phyloP scores from a whole-genome alignment of 2,113 vertebrate genomes.

The Nycticebus coucang region DNA sequence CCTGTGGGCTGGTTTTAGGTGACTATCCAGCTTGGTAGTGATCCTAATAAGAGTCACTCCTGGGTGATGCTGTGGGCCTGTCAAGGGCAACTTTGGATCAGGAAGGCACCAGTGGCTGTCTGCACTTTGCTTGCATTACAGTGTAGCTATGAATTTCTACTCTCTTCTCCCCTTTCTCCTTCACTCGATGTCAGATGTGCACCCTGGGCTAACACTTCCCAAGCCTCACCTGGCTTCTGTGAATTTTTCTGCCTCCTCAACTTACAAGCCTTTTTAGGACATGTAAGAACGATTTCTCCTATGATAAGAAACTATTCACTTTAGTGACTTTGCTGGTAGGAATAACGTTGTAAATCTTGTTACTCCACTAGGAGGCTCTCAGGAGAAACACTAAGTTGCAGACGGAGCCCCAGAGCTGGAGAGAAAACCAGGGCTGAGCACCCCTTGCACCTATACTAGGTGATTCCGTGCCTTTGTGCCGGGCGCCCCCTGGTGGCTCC shows the following conservation, averaged over 20 bases:
- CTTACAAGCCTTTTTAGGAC: not conserved
- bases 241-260: not conserved
- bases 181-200: too few relatives aligned
- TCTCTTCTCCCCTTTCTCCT: accelerated
- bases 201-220: not conserved
- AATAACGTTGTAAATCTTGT: not conserved
- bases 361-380: too few relatives aligned
- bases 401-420: too few relatives aligned
- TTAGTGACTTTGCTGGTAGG: accelerated
- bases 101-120: not conserved
- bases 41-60: too few relatives aligned
- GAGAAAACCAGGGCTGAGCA: too few relatives aligned
- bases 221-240: too few relatives aligned
- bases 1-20: too few relatives aligned
- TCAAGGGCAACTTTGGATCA: not conserved
- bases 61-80: not conserved
- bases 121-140: accelerated
- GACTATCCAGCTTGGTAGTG: too few relatives aligned
- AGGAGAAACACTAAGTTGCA: too few relatives aligned
- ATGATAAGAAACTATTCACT: not conserved
- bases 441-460: too few relatives aligned
- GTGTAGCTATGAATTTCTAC: not conserved
- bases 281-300: not conserved
- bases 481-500: too few relatives aligned
- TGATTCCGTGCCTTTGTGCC: too few relatives aligned